phyloP scores from a whole-genome alignment of 2,113 vertebrate species.

The Charadrius vociferus region DNA sequence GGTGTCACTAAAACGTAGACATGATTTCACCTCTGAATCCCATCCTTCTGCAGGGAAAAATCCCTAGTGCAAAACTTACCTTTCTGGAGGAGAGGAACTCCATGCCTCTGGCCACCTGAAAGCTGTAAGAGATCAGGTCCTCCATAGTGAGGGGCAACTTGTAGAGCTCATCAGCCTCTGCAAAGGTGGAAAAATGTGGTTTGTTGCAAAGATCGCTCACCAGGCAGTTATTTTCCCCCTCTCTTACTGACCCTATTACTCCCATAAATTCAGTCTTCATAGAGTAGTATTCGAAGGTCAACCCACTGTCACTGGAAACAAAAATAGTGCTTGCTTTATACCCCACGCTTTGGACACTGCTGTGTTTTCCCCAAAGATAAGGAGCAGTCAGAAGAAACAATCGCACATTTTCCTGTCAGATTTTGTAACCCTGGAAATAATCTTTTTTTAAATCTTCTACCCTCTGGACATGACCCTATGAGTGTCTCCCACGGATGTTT shows the following conservation, averaged over 20 bases:
- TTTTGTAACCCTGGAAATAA: slow-evolving; percentile 78
- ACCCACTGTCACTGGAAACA: slow-evolving; percentile 11
- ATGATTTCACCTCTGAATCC: slow-evolving; percentile 22
- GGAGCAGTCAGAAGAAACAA: slow-evolving; percentile 61
- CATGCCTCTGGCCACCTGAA: slow-evolving; percentile 96
- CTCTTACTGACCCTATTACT: background rate
- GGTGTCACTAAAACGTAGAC: slow-evolving; percentile 4
- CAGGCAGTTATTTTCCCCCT: background rate
- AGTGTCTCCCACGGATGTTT: slow-evolving; percentile 81
- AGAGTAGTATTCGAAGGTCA: slow-evolving; percentile 56
- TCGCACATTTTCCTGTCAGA: slow-evolving; percentile 71
- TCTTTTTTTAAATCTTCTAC: slow-evolving; percentile 78
- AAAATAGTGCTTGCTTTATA: slow-evolving; percentile 46
- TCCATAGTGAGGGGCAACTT: slow-evolving; percentile 85
- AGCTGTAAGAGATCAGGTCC: slow-evolving; percentile 94
- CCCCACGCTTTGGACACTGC: background rate
- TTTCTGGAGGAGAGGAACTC: slow-evolving; percentile 95
- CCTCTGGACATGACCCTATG: slow-evolving; percentile 64
- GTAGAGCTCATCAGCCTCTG: slow-evolving; percentile 69
- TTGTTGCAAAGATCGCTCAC: background rate
- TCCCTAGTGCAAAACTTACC: slow-evolving; percentile 68
- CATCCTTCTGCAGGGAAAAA: background rate
- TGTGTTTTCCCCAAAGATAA: slow-evolving; percentile 64
- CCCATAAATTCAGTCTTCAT: slow-evolving; percentile 22
- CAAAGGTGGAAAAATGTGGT: background rate